Base-by-base conservation (phyloP, 2,797 vertebrate genomes). In the Eutrigla gurnardus region DNA sequence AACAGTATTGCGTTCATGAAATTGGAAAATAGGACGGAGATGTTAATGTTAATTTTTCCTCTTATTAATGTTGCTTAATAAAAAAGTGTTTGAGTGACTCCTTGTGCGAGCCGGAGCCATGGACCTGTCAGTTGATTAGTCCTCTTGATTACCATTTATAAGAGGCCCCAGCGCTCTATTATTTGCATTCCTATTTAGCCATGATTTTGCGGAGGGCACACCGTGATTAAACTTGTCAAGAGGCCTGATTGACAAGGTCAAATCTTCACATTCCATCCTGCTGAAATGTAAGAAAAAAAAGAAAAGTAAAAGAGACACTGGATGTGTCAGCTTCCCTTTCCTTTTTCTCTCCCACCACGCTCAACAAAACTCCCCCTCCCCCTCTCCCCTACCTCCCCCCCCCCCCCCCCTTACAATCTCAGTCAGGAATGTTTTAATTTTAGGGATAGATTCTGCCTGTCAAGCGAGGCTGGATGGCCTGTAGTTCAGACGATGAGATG, bases 181-280 rank as follows among this genome's bases (percentile, higher is more conserved):
- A 99, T 99, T 99, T 98, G 97, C 97, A 99, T 99, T 99, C 97
- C 97, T 97, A 99, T 98, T 98, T 98, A 99, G 97, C 96, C 91
- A 92, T 96, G 96, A 99, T 97, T 98, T 94, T 96, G 96, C 95
- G 93, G 96, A 96, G 97, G 97, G 96, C 97, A 96, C 95, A 73
- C 95, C 94, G 94, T 99, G 97, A 99, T 99, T 99, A 98, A 99
- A 99, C 98, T 96, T 98, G 98, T 99, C 97, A 97, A 87, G 18
- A 88, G 93, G 91, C 88, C 95, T 99, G 98, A 99, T 97, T 97
- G 98, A 99, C 98, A 95, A 96, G 98, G 98, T 99, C 97, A 98
- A 93, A 97, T 98, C 97, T 97, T 96, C 96, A 96, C 97, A 96
- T 96, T 97, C 96, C 95, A 93, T 95, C 96, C 95, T 95, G 96